phyloP scores from a whole-genome alignment of 2,113 vertebrate species.

The Antechinus stuartii region DNA sequence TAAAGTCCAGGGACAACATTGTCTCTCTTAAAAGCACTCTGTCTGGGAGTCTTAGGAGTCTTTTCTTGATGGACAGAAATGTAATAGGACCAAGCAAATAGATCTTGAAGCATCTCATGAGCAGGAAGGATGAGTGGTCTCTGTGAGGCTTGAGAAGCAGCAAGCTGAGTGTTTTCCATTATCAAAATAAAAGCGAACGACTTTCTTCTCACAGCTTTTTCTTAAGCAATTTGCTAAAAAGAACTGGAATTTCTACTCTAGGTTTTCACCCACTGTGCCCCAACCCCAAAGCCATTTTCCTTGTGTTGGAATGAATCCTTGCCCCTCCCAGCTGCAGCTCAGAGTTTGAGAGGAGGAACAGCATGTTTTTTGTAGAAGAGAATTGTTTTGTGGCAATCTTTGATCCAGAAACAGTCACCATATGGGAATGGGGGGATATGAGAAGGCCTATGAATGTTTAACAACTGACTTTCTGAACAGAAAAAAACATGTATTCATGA shows the following conservation, averaged over 20 bases:
- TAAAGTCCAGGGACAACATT: neutral
- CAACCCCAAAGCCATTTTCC: neutral
- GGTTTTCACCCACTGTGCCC: neutral
- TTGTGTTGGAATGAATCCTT: neutral
- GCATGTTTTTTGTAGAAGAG: neutral
- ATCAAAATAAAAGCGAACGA: neutral
- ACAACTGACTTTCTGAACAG: neutral
- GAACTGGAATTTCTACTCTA: neutral
- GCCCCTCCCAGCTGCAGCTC: neutral
- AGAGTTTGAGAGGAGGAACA: neutral
- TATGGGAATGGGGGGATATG: neutral
- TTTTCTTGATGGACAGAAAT: conserved; percentile 4
- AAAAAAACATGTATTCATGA: neutral
- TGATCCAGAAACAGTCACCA: neutral
- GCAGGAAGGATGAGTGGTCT: neutral
- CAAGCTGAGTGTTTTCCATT: neutral
- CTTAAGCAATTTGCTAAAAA: conserved; percentile 2
- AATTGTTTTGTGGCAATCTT: neutral
- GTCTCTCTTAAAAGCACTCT: neutral
- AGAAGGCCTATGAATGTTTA: neutral
- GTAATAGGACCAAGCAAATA: neutral
- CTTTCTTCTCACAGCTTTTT: neutral
- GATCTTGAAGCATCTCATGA: neutral
- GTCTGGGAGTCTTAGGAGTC: neutral
- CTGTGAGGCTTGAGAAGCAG: neutral